A percentile compares a stretch with the other conserved stretches of the same genome.
phyloP scores from a whole-genome alignment of 2,113 vertebrate genomes.

The Ciconia boyciana region DNA sequence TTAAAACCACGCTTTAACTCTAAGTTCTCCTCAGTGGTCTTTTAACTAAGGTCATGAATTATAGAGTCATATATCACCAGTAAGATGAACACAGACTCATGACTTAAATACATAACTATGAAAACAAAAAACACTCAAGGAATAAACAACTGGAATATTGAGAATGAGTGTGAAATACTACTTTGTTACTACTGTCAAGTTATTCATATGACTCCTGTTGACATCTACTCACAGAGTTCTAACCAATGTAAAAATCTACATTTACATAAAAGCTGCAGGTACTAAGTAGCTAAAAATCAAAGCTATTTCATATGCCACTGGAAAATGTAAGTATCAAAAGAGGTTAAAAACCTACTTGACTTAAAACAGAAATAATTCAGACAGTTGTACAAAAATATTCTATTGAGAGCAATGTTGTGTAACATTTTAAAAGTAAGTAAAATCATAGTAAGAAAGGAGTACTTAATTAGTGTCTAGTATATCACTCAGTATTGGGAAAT shows the following conservation, averaged over 20 bases:
- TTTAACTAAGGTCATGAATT: background rate
- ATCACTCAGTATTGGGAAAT: background rate
- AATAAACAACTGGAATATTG: background rate
- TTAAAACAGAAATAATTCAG: background rate
- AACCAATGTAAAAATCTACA: background rate
- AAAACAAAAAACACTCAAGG: background rate
- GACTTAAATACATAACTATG: background rate
- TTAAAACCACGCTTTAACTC: background rate
- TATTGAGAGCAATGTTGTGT: background rate
- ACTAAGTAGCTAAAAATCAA: background rate
- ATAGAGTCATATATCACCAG: background rate
- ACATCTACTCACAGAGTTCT: background rate
- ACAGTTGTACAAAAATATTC: background rate
- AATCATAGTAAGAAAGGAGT: background rate
- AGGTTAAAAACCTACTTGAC: background rate
- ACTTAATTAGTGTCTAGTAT: background rate
- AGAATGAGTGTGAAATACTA: background rate
- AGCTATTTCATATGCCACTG: background rate
- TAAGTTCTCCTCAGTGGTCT: background rate
- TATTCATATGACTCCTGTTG: background rate
- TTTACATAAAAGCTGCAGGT: background rate
- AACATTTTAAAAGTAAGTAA: background rate
- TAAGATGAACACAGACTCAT: background rate
- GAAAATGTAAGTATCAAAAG: background rate
- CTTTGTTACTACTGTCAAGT: background rate